Conservation (phyloP, 2,797 vertebrate genomes). For the Pipistrellus pipistrellus region DNA sequence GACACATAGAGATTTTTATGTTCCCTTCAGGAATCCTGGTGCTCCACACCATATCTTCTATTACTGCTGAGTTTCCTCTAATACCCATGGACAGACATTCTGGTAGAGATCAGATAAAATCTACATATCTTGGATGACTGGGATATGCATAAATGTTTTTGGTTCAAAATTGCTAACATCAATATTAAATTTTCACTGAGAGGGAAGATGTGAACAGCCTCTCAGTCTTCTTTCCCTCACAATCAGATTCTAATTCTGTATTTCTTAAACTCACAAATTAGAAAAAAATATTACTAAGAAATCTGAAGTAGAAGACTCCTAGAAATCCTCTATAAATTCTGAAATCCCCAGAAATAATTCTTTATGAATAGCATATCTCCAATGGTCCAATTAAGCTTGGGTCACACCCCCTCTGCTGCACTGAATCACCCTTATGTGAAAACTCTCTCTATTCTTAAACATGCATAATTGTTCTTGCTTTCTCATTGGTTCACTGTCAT, state of each 20-base stretch:
- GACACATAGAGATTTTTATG: not conserved
- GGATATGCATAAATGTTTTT: not conserved
- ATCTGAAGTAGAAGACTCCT: not conserved
- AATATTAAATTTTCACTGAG: not conserved
- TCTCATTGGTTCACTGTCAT: not conserved
- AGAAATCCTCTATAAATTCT: not conserved
- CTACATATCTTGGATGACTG: not conserved
- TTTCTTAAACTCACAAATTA: not conserved
- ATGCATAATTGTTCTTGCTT: not conserved
- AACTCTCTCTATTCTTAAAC: not conserved
- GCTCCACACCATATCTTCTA: not conserved
- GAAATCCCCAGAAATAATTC: not conserved
- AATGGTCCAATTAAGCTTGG: not conserved
- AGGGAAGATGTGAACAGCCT: not conserved
- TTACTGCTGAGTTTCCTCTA: not conserved
- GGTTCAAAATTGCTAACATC: not conserved
- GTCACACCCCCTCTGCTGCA: not conserved
- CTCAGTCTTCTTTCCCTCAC: not conserved
- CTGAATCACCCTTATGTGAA: not conserved
- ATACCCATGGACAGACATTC: accelerated
- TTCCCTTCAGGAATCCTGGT: too few species aligned
- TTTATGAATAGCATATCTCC: not conserved
- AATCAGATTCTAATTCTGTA: not conserved
- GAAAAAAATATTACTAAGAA: not conserved
- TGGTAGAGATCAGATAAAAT: not conserved